Percentiles rank a stretch among this genome's conserved stretches.
Evolutionary conservation across 2,113 vertebrate genomes (phyloP).

Genomic region (Anarrhichthys ocellatus): DNA sequence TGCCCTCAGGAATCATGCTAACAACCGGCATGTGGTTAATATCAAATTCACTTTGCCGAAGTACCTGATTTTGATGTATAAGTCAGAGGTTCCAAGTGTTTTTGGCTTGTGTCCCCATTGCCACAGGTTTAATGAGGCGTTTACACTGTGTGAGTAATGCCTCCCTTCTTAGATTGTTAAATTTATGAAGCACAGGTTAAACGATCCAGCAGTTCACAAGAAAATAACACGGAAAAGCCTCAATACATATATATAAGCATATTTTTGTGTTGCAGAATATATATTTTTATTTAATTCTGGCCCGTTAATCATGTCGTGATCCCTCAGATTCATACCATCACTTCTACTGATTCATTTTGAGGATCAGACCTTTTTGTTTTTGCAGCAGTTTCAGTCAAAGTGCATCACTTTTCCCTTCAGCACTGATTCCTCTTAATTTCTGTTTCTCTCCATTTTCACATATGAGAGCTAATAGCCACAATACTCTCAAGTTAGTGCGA

Average conservation of each 20-base stretch:
- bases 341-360: neutral
- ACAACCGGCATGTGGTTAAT: neutral
- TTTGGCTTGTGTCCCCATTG: neutral
- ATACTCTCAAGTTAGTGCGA: neutral
- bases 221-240: neutral
- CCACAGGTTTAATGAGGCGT: neutral
- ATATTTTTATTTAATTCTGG: neutral
- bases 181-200: neutral
- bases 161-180: neutral
- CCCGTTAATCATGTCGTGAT: neutral
- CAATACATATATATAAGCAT: neutral
- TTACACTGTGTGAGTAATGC: neutral
- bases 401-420: neutral
- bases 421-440: neutral
- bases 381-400: neutral
- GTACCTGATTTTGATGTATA: neutral
- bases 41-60: neutral
- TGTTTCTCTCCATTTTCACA: slow-evolving; percentile 14
- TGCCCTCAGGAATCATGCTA: neutral
- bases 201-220: neutral
- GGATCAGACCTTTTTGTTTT: neutral
- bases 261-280: neutral
- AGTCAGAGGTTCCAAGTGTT: neutral
- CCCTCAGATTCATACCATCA: neutral
- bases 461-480: neutral